These are phyloP conservation scores for Rosalia funebris DNA, from an alignment of 2,888 invertebrate species.

Conservation along the genomic window DNA sequence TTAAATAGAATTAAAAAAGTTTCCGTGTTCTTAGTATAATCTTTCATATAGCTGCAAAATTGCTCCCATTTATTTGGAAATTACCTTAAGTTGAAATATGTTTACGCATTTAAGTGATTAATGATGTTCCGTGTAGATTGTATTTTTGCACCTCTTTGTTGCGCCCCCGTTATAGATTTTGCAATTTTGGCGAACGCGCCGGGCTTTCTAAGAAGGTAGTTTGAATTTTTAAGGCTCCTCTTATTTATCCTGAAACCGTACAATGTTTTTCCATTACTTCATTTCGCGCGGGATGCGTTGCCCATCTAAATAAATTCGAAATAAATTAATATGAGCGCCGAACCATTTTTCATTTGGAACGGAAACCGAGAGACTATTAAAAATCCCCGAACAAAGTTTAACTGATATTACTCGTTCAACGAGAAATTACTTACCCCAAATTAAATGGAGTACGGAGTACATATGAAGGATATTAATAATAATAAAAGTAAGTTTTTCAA, in stretches of 20 bases:
- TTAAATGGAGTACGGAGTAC: no score
- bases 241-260: constrained; percentile 21
- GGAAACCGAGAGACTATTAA: no score
- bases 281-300: background rate
- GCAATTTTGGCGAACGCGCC: constrained; percentile 19
- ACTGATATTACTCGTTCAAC: no score
- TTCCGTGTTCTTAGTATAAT: constrained; percentile 11
- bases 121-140: constrained; percentile 24
- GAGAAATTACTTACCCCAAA: no score
- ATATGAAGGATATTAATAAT: no score
- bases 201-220: constrained; percentile 9
- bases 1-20: constrained; percentile 20
- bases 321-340: constrained; percentile 6
- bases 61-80: constrained; percentile 28
- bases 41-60: constrained; percentile 22
- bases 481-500: no score
- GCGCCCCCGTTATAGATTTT: constrained; percentile 21
- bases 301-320: constrained; percentile 1
- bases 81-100: constrained; percentile 32
- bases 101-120: constrained; percentile 31
- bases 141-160: constrained; percentile 27
- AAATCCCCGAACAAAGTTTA: no score
- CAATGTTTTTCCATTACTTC: constrained; percentile 21
- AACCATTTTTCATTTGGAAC: no score
- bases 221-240: constrained; percentile 20